phyloP scores from a whole-genome alignment of 2,888 invertebrate genomes.

The Eulithis testata region DNA sequence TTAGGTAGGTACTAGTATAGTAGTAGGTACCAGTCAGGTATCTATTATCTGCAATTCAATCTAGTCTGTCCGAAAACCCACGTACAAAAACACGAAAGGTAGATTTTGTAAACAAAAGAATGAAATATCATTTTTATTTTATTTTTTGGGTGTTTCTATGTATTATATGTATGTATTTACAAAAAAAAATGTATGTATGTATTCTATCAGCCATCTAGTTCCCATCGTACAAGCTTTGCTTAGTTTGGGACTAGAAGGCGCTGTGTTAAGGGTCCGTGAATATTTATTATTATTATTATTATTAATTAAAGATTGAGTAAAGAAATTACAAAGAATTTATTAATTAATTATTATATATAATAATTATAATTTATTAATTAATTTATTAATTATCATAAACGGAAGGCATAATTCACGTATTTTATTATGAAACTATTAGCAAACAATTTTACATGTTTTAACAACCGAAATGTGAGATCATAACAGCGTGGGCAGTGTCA shows the following conservation, averaged over 20 bases:
- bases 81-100: slow-evolving; percentile 1
- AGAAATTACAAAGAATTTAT: slow-evolving; percentile 13
- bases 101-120: slow-evolving; percentile 8
- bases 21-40: neutral
- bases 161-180: too few species aligned
- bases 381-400: slow-evolving; percentile 26
- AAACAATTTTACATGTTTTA: slow-evolving; percentile 15
- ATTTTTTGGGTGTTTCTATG: too few species aligned
- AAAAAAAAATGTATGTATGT: too few species aligned
- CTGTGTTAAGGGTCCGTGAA: too few species aligned
- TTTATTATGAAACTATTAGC: slow-evolving; percentile 23
- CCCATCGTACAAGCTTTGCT: too few species aligned
- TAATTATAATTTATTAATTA: too few species aligned
- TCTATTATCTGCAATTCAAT: slow-evolving; percentile 1
- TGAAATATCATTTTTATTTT: slow-evolving; percentile 10
- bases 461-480: slow-evolving; percentile 36
- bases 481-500: slow-evolving; percentile 31
- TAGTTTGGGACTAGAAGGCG: too few species aligned
- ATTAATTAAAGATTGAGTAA: slow-evolving; percentile 22
- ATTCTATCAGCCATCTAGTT: too few species aligned
- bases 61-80: neutral
- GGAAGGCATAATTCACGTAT: slow-evolving; percentile 23
- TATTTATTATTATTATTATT: too few species aligned
- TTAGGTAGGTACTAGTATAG: neutral
- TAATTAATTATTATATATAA: too few species aligned